Base-by-base conservation (phyloP, 2,888 invertebrate species). In the Atethmia centrago region DNA sequence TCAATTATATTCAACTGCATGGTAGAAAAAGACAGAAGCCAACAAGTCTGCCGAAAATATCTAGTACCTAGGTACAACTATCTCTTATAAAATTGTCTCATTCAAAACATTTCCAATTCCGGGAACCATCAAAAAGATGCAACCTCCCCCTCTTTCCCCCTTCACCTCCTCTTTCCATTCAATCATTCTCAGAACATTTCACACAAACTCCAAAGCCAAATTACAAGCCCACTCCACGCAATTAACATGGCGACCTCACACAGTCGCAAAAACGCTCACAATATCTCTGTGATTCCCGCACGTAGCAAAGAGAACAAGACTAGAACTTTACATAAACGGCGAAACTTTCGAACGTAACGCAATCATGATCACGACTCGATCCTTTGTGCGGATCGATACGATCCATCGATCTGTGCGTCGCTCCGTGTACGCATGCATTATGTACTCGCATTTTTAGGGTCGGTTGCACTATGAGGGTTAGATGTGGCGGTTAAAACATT, bases 321-420 rank as follows among this genome's bases (percentile, higher is more conserved):
- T 90, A 90, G 87, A 64, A 88, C 89, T 94, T 93, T 90, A 93
- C 94, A 92, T 93, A 94, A 93, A 94, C 93, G 89, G 91, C 89
- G 86, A 91, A 90, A 92, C 91, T 92, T 93, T 93, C 92, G 86
- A 92, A 92, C 90, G 88, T 89, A 91, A 90, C 92, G 93, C 93
- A 95, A 95, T 94, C 93, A 93, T 93, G 95, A 95, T 95, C 95
- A 95, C 95, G 95, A 95, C 92, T 93, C 89, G 93, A 94, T 93
- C 92, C 94, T 93, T 94, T 93, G 94, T 94, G 91, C 90, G 90
- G 92, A 93, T 95, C 94, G 94, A 95, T 94, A 94, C 94, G 93
- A 95, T 94, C 94, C 93, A 94, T 95, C 95, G 95, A 95, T 95
- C 95, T 92, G 83, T 72, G 87, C 93, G 94, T 91, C 91, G 92